Percentiles rank a stretch among this genome's conserved stretches.
Conservation (phyloP, 2,888 invertebrate species). For the Brenthis hecate region DNA sequence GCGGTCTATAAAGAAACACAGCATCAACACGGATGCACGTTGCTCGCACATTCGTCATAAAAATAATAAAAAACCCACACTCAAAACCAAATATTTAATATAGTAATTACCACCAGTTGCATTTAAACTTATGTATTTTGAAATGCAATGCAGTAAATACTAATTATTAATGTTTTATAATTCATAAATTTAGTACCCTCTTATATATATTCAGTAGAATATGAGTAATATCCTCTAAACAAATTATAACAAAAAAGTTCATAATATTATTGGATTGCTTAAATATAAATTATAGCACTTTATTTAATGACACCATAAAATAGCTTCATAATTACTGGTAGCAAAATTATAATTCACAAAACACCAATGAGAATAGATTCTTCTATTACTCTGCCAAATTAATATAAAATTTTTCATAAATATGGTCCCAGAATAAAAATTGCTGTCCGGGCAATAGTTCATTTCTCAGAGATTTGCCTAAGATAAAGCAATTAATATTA, state of each 20-base stretch:
- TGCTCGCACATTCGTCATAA: slow-evolving; percentile 33
- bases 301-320: too few relatives aligned
- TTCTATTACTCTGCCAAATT: slow-evolving; percentile 38
- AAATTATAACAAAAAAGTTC: too few relatives aligned
- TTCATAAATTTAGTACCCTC: too few relatives aligned
- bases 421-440: slow-evolving; percentile 64
- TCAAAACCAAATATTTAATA: slow-evolving; percentile 8
- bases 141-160: too few relatives aligned
- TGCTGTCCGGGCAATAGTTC: slow-evolving; percentile 44
- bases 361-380: too few relatives aligned
- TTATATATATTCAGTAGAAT: too few relatives aligned
- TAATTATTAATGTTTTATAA: too few relatives aligned
- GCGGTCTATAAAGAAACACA: slow-evolving; percentile 11
- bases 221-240: too few relatives aligned
- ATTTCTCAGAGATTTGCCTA: slow-evolving; percentile 49
- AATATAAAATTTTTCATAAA: slow-evolving; percentile 62
- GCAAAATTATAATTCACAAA: too few relatives aligned
- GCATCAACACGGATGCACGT: slow-evolving; percentile 35
- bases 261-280: too few relatives aligned
- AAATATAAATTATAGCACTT: too few relatives aligned
- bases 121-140: neutral
- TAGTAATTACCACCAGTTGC: neutral
- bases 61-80: slow-evolving; percentile 32
- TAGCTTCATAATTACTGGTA: too few relatives aligned
- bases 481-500: slow-evolving; percentile 49